Percentiles rank a stretch among this genome's conserved stretches.
phyloP scores from a whole-genome alignment of 2,113 vertebrate species.

The Penelope pileata region DNA sequence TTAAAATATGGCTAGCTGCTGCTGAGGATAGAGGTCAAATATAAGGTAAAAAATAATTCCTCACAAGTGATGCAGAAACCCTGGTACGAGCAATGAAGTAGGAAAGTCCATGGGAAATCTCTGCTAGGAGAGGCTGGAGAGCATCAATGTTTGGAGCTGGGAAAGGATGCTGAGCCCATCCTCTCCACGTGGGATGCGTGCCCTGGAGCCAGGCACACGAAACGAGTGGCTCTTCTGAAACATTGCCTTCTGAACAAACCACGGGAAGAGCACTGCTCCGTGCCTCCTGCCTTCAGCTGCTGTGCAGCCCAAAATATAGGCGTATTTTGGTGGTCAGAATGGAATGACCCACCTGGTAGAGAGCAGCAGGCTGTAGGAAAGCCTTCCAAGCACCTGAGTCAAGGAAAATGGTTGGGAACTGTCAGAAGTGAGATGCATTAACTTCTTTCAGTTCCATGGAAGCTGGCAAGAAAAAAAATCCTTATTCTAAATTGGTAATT shows the following conservation, averaged over 20 bases:
- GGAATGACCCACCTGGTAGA: not conserved
- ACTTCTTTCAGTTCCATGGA: not conserved
- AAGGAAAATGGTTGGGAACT: not conserved
- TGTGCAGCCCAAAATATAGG: not conserved
- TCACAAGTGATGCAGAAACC: not conserved
- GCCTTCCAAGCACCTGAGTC: not conserved
- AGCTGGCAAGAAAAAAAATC: not conserved
- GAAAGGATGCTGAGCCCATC: not conserved
- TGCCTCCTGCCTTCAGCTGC: not conserved
- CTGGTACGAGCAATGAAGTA: not conserved
- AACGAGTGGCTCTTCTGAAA: rapidly evolving
- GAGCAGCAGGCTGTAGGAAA: not conserved
- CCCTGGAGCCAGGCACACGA: not conserved
- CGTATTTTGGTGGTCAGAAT: not conserved
- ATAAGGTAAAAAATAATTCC: not conserved
- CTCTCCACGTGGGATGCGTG: rapidly evolving
- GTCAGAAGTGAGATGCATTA: not conserved
- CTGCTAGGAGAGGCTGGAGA: not conserved
- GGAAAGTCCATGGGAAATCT: not conserved
- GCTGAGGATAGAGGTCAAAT: not conserved
- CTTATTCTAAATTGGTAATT: not conserved
- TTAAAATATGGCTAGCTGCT: not conserved
- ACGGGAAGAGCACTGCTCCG: not conserved
- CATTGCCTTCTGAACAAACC: not conserved
- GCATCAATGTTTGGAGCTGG: not conserved